These are phyloP conservation scores for Heptranchias perlo DNA, from an alignment of 2,113 vertebrate genomes.

Conservation along the genomic window DNA sequence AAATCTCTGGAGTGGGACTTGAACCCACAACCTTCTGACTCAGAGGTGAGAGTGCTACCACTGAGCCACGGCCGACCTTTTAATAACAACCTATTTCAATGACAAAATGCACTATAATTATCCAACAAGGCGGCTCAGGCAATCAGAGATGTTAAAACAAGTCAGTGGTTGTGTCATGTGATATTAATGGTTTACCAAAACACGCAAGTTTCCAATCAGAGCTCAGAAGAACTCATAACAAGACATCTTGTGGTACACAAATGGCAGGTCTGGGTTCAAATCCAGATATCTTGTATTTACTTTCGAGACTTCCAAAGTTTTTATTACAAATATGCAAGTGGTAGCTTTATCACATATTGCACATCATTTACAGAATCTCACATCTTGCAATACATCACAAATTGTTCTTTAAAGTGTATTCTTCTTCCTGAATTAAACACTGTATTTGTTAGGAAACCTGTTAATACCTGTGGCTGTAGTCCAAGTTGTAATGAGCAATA, in stretches of 20 bases:
- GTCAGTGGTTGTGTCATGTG: not conserved
- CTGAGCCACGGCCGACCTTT: not conserved
- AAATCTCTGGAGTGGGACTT: not conserved
- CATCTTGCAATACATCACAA: not conserved
- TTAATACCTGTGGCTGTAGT: not conserved
- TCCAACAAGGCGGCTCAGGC: not conserved
- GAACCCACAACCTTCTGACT: conserved; percentile 4
- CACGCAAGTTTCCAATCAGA: not conserved
- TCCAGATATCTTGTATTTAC: not conserved
- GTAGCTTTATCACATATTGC: not conserved
- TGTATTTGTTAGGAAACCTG: too few species aligned
- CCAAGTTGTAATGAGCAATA: not conserved
- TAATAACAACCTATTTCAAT: not conserved
- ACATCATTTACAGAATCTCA: not conserved
- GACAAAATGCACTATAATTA: conserved; percentile 14
- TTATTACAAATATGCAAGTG: not conserved
- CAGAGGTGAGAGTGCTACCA: not conserved
- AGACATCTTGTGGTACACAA: not conserved
- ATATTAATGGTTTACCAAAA: conserved; percentile 1
- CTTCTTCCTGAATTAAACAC: not conserved
- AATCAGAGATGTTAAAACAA: not conserved
- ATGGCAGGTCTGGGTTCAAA: not conserved
- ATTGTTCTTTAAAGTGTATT: not conserved
- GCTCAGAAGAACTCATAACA: not conserved
- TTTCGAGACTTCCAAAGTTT: not conserved